Conservation (phyloP, 2,797 vertebrate species). For the Pterois miles region DNA sequence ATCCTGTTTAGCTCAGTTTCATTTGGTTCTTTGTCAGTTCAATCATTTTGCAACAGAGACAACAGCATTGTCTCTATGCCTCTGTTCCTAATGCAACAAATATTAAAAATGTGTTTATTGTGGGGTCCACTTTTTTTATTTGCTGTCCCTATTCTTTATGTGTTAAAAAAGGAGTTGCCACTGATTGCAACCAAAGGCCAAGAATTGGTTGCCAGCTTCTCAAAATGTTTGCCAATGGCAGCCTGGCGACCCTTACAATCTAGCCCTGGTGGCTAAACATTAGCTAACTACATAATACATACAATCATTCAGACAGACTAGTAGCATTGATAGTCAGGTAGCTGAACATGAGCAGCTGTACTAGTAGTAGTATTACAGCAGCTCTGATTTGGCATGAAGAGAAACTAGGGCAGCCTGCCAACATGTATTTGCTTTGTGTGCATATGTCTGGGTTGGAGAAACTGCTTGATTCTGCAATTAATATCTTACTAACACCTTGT, state of each 20-base stretch:
- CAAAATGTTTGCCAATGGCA: not conserved
- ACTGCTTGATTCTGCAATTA: conserved; percentile 44
- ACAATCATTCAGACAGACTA: not conserved
- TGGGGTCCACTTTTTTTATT: not conserved
- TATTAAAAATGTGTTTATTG: not conserved
- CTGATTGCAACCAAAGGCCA: no score
- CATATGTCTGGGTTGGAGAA: conserved; percentile 24
- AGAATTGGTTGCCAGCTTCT: not conserved
- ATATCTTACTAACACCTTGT: conserved; percentile 37
- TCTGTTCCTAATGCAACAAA: not conserved
- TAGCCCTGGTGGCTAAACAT: not conserved
- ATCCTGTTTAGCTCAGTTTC: no score
- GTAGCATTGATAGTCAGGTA: not conserved
- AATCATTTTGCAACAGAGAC: not conserved
- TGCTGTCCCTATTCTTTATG: not conserved
- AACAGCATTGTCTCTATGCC: no score
- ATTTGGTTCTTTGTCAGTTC: no score
- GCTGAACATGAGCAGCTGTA: conserved; percentile 9
- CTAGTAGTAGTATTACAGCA: conserved; percentile 14
- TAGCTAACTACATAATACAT: not conserved
- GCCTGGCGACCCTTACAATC: not conserved
- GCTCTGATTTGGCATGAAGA: conserved; percentile 7
- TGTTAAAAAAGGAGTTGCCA: not conserved
- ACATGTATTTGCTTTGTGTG: conserved; percentile 46
- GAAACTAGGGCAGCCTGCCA: conserved; percentile 36